Evolutionary conservation across 2,113 vertebrate genomes (phyloP), one percentile per base, ranked within the genome.

Genomic region (Chamaetylas fuelleborni): DNA sequence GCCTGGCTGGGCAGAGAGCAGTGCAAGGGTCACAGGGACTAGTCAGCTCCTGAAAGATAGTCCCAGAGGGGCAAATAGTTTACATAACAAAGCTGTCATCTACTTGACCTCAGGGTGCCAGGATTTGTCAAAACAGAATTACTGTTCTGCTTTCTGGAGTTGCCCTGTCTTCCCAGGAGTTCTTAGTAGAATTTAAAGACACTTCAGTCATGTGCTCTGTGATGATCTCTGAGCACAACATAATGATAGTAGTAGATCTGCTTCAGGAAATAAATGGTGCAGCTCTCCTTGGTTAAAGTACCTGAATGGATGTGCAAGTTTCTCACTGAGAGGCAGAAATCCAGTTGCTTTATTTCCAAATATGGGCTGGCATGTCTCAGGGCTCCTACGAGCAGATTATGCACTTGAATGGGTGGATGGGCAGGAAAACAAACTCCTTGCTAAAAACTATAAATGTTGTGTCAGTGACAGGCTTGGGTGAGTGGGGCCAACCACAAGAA

Each of bases 291-390:
- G 34, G 36, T 77, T 86, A 51, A 86, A 90, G 36, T 62, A 79
- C 58, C 79, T 81, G 43, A 92, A 53, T 43, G 65, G 47, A 62
- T 83, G 16, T 69, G 53, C 36, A 64, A 33, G 56, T 88, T 93
- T 81, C 67, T 93, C 48, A 33, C 56, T 42, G 88, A 88, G 47
- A 93, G 64, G 56, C 56, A 90, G 72, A 73, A 92, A 86, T 76
- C n/a, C 33, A 45, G 86, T 81, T 78, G 56, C 45, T 96, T 81
- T 88, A 78, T 86, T 95, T 96, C 94, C 95, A 90, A 84, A 96
- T 90, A 93, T 51, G 80, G 95, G 26, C 88, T 94, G 91, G 95
- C 91, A 74, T 90, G 86, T 92, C 47, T 84, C 51, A 81, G 47
- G 74, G 64, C 81, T 96, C 86, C 82, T 64, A 84, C 1, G 9